Evolutionary conservation across 2,797 vertebrate genomes (phyloP).

Genomic region (Onychomys arenicola): DNA sequence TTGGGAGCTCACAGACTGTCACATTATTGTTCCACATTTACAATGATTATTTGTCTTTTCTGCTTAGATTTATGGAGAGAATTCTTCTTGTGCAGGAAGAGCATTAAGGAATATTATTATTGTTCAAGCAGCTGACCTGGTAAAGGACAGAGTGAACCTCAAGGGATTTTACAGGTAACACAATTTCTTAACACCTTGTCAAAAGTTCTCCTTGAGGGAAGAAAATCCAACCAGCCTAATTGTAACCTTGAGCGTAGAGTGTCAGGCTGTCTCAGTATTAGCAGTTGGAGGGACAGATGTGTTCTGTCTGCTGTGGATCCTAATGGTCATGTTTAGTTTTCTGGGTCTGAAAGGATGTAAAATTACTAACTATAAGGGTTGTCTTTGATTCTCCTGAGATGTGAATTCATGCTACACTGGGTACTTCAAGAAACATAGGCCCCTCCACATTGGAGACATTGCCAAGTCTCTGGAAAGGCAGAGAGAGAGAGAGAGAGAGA

Average conservation of each 20-base stretch:
- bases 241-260: slow-evolving; percentile 47
- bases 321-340: not conserved
- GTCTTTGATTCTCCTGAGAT: not conserved
- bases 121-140: slow-evolving; percentile 94
- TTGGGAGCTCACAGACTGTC: slow-evolving; percentile 26
- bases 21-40: slow-evolving; percentile 40
- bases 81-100: slow-evolving; percentile 95
- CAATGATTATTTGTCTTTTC: slow-evolving; percentile 81
- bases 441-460: not conserved
- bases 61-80: slow-evolving; percentile 96
- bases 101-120: slow-evolving; percentile 95
- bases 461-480: not conserved
- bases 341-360: not conserved
- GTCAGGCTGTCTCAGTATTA: not conserved
- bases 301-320: not conserved
- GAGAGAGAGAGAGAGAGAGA: not conserved
- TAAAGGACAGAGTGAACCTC: slow-evolving; percentile 97
- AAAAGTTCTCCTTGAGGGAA: slow-evolving; percentile 15
- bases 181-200: slow-evolving; percentile 42
- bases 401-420: not conserved
- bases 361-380: not conserved
- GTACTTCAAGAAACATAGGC: not conserved
- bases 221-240: not conserved
- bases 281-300: not conserved
- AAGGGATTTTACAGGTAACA: slow-evolving; percentile 93